phyloP scores from a whole-genome alignment of 2,113 vertebrate species.

The Channa argus region DNA sequence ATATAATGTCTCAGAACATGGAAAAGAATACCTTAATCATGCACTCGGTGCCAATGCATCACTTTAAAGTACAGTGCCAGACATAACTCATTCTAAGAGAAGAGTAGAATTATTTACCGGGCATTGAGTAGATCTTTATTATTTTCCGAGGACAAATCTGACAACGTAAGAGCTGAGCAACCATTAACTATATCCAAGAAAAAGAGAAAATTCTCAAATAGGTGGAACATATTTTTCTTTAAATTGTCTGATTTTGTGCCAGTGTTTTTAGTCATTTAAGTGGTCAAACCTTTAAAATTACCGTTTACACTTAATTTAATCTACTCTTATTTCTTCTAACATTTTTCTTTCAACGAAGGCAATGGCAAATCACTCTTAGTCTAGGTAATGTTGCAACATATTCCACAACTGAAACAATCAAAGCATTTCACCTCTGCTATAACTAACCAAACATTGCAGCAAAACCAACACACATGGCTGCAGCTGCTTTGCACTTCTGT shows the following conservation, averaged over 20 bases:
- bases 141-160: constrained; percentile 24
- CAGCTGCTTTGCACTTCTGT: constrained; percentile 53
- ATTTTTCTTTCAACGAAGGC: background rate
- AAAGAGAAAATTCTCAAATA: constrained; percentile 24
- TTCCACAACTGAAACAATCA: constrained; percentile 1
- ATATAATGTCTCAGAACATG: constrained; percentile 63
- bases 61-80: constrained; percentile 27
- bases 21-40: constrained; percentile 66
- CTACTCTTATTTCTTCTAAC: background rate
- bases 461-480: constrained; percentile 43
- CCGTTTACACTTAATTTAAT: constrained; percentile 11
- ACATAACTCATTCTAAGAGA: constrained; percentile 47
- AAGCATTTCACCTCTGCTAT: constrained; percentile 20
- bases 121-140: constrained; percentile 19
- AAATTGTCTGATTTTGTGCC: background rate
- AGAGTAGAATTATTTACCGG: constrained; percentile 18
- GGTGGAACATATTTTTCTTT: constrained; percentile 12
- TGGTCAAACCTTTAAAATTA: background rate
- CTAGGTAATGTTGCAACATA: background rate
- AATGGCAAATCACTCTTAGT: background rate
- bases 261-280: background rate
- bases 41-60: constrained; percentile 24
- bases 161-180: constrained; percentile 11
- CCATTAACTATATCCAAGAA: background rate
- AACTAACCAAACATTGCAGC: background rate